Conservation (phyloP, 1,140 invertebrate species). For the Aphelenchoides besseyi region DNA sequence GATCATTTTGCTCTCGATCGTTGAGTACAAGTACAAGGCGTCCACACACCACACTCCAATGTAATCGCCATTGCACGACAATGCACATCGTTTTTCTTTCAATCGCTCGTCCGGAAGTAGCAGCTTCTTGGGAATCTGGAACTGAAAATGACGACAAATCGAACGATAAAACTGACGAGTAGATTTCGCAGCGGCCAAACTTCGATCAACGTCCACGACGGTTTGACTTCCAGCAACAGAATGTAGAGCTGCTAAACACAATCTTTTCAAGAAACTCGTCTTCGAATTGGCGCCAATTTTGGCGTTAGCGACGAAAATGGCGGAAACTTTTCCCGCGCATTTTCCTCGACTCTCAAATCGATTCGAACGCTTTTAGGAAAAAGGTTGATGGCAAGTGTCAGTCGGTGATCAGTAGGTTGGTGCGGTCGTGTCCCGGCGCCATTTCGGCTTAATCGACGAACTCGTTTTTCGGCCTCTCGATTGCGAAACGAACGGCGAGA, state of each 20-base stretch:
- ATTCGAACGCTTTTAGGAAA: no score
- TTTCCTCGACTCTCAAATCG: no score
- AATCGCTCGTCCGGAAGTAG: not conserved
- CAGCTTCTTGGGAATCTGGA: slow-evolving; percentile 8
- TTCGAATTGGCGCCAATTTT: slow-evolving; percentile 9
- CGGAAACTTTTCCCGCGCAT: not conserved
- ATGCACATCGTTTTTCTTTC: not conserved
- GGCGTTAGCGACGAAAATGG: not conserved
- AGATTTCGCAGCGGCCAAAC: slow-evolving; percentile 5
- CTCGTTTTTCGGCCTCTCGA: not conserved
- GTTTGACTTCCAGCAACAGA: not conserved
- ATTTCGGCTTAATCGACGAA: not conserved
- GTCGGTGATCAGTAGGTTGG: no score
- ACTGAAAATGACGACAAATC: not conserved
- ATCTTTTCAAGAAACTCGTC: not conserved
- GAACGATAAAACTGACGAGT: not conserved
- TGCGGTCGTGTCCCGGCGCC: no score
- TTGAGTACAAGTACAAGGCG: not conserved
- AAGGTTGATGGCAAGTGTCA: no score
- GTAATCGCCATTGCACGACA: not conserved
- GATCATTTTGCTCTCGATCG: not conserved
- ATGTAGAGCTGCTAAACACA: slow-evolving; percentile 7
- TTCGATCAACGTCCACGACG: slow-evolving; percentile 6
- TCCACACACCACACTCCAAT: slow-evolving; percentile 4
- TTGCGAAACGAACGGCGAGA: not conserved